phyloP scores from a whole-genome alignment of 2,797 vertebrate species.

The Eutrigla gurnardus region DNA sequence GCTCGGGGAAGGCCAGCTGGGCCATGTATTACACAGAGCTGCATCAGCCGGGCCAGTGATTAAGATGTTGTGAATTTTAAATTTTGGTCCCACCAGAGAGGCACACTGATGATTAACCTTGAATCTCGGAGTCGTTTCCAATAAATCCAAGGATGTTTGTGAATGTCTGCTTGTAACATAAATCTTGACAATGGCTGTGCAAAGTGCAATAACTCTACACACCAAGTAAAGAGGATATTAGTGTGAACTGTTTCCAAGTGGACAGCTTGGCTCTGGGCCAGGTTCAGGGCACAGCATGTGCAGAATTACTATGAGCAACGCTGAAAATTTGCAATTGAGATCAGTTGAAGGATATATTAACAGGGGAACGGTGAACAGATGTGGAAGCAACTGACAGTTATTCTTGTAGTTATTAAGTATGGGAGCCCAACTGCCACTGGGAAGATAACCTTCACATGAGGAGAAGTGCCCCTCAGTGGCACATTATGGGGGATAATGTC shows the following conservation, averaged over 20 bases:
- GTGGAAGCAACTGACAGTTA: constrained; percentile 80
- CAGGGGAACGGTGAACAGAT: constrained; percentile 82
- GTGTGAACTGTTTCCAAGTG: constrained; percentile 59
- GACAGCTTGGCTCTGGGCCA: constrained; percentile 71
- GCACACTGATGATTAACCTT: constrained; percentile 76
- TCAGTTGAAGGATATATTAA: constrained; percentile 80
- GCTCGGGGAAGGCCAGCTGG: constrained; percentile 57
- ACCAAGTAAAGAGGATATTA: constrained; percentile 67
- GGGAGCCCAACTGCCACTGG: constrained; percentile 78
- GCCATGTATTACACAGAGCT: constrained; percentile 45
- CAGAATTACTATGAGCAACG: constrained; percentile 70
- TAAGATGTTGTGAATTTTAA: constrained; percentile 72
- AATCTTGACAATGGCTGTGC: constrained; percentile 41
- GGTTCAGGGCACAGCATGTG: constrained; percentile 51
- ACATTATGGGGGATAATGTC: constrained; percentile 76
- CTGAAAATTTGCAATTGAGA: constrained; percentile 78
- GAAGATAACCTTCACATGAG: constrained; percentile 83
- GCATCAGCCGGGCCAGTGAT: constrained; percentile 54
- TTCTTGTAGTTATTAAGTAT: constrained; percentile 84
- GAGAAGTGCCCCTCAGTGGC: constrained; percentile 75
- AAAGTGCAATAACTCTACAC: constrained; percentile 65
- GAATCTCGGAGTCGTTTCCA: constrained; percentile 55
- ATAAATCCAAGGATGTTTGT: constrained; percentile 62
- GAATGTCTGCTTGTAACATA: constrained; percentile 70
- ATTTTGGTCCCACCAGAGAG: constrained; percentile 64